Evolutionary conservation across 1,140 invertebrate genomes (phyloP), one percentile per base, ranked within the genome.

Genomic region (Hylaeus volcanicus): DNA sequence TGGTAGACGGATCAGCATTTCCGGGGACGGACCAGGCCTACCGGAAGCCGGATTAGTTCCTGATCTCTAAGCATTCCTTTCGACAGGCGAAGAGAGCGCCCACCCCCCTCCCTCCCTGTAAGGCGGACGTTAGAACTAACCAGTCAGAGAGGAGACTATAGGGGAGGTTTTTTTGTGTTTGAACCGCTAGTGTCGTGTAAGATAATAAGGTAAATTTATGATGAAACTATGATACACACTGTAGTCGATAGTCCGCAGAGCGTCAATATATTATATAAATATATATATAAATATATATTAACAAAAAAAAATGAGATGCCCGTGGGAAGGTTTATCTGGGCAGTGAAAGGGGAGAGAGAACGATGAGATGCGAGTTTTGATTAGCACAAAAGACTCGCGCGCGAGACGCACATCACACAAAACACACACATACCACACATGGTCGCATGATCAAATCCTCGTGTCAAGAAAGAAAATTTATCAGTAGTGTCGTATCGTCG

Each of bases 31-130:
- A 15, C 3, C 26, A 55, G 26, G 48, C 4, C 41, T 14, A n/a
- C 63, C 5, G 15, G 37, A 61, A 6, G 41, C 63, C 58, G 65
- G 58, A 15, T 77, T 84, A 85, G 83, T 88, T 88, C 85, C 86
- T 88, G 83, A 84, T 88, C 76, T 82, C 68, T 70, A 79, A 82
- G 84, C 69, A 88, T 88, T 87, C 84, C 85, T 84, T 83, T 63
- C 77, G 56, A 60, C 5, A 63, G 68, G 6, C 53, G 41, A 26
- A 5, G 14, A 14, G 11, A 69, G 37, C 61, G 77, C 71, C 69
- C 83, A 48, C 65, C 83, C 69, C 65, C 26, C 26, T 26, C 26
- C 26, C 26, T 26, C 26, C 26, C 26, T 26, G 26, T 26, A 26
- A 79, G 77, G 70, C 69, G 69, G 26, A 79, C 76, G 69, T n/a